Evolutionary conservation across 30 jellyfish, hydroid and myxozoan genomes (phyloP).

Genomic region (Cassiopea xamachana): DNA sequence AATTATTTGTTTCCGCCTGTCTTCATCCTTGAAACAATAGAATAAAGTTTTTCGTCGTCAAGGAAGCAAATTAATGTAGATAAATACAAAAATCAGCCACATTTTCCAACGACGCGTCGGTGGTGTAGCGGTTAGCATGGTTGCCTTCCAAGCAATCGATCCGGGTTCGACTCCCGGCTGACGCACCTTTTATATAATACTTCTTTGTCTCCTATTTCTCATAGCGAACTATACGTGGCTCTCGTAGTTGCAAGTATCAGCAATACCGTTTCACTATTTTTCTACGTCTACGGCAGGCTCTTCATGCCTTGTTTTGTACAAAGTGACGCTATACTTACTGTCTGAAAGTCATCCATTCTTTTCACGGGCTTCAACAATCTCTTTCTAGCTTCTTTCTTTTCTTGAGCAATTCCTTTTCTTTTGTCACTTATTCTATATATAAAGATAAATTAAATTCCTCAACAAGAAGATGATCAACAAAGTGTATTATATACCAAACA

Average conservation of each 20-base stretch:
- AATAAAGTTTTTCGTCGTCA: not conserved
- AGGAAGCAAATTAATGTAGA: not conserved
- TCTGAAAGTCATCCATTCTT: slow-evolving; percentile 30
- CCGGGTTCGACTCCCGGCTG: slow-evolving; percentile 95
- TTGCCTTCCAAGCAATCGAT: slow-evolving; percentile 89
- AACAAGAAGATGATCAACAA: too few relatives aligned
- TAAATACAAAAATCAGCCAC: not conserved
- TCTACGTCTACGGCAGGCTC: not conserved
- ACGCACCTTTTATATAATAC: slow-evolving; percentile 33
- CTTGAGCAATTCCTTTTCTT: slow-evolving; percentile 71
- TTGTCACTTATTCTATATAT: slow-evolving; percentile 65
- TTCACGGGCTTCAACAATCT: slow-evolving; percentile 64
- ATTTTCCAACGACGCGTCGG: slow-evolving; percentile 25
- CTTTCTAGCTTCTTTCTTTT: slow-evolving; percentile 71
- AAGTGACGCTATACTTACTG: not conserved
- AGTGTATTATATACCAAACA: too few relatives aligned
- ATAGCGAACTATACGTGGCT: not conserved
- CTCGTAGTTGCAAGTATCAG: not conserved
- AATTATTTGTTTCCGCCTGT: slow-evolving; percentile 34
- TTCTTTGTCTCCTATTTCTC: not conserved
- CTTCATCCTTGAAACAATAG: slow-evolving; percentile 18
- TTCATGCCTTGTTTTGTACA: not conserved
- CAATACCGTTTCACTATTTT: too few relatives aligned
- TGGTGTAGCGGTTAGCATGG: slow-evolving; percentile 91
- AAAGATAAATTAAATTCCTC: too few relatives aligned